Base-by-base conservation (phyloP, 30 jellyfish, hydroid and myxozoan genomes). In the Turritopsis dohrnii region DNA sequence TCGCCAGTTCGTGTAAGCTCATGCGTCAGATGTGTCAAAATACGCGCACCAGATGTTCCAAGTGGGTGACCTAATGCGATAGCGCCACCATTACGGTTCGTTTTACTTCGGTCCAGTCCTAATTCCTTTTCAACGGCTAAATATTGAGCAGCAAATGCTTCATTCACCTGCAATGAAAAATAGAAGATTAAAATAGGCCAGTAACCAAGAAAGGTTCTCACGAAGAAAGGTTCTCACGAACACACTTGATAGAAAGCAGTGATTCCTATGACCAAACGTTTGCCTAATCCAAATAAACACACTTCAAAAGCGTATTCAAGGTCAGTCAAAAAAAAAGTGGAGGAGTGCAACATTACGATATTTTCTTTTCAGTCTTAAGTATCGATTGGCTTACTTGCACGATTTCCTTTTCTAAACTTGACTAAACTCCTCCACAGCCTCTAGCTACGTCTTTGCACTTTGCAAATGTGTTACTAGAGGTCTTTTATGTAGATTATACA, bases 21-120 rank as follows among this genome's bases (percentile, higher is more conserved):
- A 52, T 92, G 96, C 17, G 83, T 94, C 84, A 92, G 84, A 76
- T 92, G 97, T 1, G 86, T 85, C 21, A 94, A 81, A 20, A 92
- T 92, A 7, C 97, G 85, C 21, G 95, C 97, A 26, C 97, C 97
- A 5, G 97, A 92, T 25, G 96, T 93, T 0, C 95, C 97, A 1
- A 92, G 71, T 8, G 97, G 97, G 76, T 92, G 97, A 8, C 97
- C 97, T 16, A 92, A 84, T 18, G 97, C 97, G n/a, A 92, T 92
- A 21, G 97, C 97, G 25, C 97, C 97, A 21, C 97, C 97, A 76
- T 85, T 85, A 3, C 79, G 87, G 76, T 92, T 92, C 29, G 96
- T 92, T n/a, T 79, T 84, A 20, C 65, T 83, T 29, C 88, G 85
- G 69, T 92, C 97, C 76, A 92, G 87, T 13, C 96, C 95, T 8